These are phyloP conservation scores for Ennomos erosarius DNA, from an alignment of 2,888 invertebrate genomes.

Conservation along the genomic window DNA sequence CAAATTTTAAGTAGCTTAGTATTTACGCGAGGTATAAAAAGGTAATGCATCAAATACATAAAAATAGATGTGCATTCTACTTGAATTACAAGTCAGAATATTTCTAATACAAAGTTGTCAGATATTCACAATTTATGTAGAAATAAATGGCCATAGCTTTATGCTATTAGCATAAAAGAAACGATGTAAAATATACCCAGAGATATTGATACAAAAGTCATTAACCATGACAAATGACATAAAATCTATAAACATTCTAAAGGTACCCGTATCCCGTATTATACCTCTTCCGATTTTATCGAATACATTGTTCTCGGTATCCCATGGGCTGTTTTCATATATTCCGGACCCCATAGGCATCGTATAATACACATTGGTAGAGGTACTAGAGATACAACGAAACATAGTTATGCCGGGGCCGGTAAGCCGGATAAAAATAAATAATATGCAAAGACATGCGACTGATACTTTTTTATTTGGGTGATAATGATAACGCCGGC, in stretches of 20 bases:
- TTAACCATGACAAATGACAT: constrained; percentile 25
- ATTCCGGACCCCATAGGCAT: constrained; percentile 4
- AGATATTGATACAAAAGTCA: constrained; percentile 12
- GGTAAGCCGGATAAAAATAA: neutral
- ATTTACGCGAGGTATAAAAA: neutral
- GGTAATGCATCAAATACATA: neutral
- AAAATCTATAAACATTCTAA: constrained; percentile 16
- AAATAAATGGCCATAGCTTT: no score
- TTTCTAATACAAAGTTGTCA: no score
- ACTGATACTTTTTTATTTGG: no score
- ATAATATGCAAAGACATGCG: no score
- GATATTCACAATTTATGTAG: no score
- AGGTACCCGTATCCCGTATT: constrained; percentile 18
- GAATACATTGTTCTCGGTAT: constrained; percentile 21
- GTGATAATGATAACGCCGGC: no score
- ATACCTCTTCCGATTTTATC: constrained; percentile 26
- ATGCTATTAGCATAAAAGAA: neutral
- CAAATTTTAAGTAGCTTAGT: neutral
- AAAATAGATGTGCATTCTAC: constrained; percentile 1
- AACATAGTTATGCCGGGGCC: neutral
- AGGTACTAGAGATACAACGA: neutral
- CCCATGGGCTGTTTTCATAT: constrained; percentile 5
- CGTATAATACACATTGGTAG: constrained; percentile 4
- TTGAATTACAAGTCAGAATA: neutral
- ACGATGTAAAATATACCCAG: constrained; percentile 14